Base-by-base conservation (phyloP, 2,888 invertebrate genomes). In the Coleophora deauratella region DNA sequence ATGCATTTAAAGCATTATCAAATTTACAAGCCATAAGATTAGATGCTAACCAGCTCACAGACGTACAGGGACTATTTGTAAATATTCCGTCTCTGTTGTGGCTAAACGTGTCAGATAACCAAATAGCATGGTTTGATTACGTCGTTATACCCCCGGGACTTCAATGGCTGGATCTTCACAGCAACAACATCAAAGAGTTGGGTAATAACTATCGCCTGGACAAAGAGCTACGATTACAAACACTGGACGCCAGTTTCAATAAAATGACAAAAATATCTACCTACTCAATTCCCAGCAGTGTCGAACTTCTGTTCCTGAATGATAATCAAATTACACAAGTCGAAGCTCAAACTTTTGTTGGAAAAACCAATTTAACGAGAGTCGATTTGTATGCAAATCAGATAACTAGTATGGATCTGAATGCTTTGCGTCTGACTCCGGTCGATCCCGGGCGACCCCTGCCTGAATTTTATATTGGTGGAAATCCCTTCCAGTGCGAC, bases 381-480 rank as follows among this genome's bases (percentile, higher is more conserved):
- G 96, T 96, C 59, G 96, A 97, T 86, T 89, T 97, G 60, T 96
- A 95, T 82, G 95, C 95, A 58, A 97, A 97, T 88, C 93, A 94
- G 75, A 93, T 97, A 66, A 91, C 92, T 62, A 93, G 93, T 59
- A 91, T 97, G 90, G 96, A 97, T 77, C 89, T 96, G 63, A 95
- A 94, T 73, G 94, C 96, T 46, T 86, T 97, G 51, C 89, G 94
- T 52, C 88, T 97, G 57, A 90, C 93, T 53, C 93, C 93, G 41
- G 92, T 95, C 45, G 91, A 93, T 61, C 90, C 91, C 44, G 90
- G 91, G 49, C 88, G 91, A 45, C 86, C 91, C 41, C 82, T 95
- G 52, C 96, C 96, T 10, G 94, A 96, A 80, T 96, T 97, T 84
- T 96, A 95, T 76, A 94, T 97, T 49, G 96, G 95, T 32, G 95